Evolutionary conservation across 2,797 vertebrate genomes (phyloP).

Genomic region (Enteromius afrohamiltoni): DNA sequence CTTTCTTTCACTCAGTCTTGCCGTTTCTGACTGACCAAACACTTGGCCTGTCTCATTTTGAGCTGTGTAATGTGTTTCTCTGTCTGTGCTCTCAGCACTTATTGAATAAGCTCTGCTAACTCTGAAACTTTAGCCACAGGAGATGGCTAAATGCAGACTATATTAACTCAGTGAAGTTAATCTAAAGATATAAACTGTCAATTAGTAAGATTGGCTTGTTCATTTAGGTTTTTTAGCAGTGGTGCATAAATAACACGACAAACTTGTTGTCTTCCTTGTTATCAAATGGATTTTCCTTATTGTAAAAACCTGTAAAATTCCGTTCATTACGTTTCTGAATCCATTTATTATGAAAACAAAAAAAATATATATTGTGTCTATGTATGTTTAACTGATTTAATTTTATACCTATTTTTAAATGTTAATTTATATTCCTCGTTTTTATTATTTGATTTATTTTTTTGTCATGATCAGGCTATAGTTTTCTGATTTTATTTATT

Average conservation of each 20-base stretch:
- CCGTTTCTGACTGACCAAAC: not conserved
- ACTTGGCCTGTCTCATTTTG: not conserved
- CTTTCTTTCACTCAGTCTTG: constrained; percentile 16
- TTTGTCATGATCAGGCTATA: no score
- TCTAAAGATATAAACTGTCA: not conserved
- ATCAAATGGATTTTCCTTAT: not conserved
- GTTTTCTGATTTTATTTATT: no score
- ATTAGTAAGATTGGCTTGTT: not conserved
- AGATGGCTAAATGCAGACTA: not conserved
- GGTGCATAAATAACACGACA: not conserved
- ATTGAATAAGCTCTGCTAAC: not conserved
- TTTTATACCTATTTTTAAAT: no score
- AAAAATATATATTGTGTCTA: no score
- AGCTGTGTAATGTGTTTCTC: constrained; percentile 31
- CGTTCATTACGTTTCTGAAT: not conserved
- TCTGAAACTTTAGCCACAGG: no score
- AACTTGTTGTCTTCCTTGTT: not conserved
- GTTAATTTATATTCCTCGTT: no score
- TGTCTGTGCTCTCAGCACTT: constrained; percentile 26
- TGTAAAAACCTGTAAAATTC: not conserved
- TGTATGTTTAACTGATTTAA: no score
- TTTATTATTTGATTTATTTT: no score
- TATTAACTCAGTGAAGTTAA: not conserved
- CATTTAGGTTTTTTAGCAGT: not conserved
- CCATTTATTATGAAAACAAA: no score